Conservation (phyloP, 2,113 vertebrate genomes). For the Chrysochloris asiatica region DNA sequence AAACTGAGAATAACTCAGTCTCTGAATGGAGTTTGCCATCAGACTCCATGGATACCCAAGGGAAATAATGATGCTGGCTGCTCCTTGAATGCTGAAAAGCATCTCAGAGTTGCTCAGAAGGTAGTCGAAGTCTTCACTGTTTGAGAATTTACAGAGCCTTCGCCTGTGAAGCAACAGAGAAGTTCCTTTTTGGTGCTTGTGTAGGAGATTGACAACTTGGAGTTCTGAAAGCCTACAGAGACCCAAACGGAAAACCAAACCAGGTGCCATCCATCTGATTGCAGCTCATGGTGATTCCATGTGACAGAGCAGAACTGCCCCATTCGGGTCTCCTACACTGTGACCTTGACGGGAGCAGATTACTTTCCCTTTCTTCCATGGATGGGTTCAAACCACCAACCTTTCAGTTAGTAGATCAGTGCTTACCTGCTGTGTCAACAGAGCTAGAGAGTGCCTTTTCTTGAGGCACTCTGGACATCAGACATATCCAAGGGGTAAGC, state of each 20-base stretch:
- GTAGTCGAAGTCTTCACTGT: not conserved
- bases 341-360: not conserved
- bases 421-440: not conserved
- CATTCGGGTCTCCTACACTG: too few species aligned
- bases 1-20: not conserved
- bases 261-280: not conserved
- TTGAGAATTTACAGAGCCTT: not conserved
- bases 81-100: not conserved
- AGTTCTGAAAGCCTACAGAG: not conserved
- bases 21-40: not conserved
- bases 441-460: not conserved
- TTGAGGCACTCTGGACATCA: not conserved
- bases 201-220: not conserved
- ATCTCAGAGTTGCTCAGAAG: not conserved
- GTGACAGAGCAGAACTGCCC: too few species aligned
- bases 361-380: too few species aligned
- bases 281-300: too few species aligned
- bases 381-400: too few species aligned
- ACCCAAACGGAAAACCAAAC: not conserved
- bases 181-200: not conserved
- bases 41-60: not conserved
- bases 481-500: not conserved
- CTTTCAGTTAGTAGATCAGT: too few species aligned
- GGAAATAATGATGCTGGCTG: not conserved
- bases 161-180: not conserved